Conservation (phyloP, 2,113 vertebrate species). For the Callipepla squamata region DNA sequence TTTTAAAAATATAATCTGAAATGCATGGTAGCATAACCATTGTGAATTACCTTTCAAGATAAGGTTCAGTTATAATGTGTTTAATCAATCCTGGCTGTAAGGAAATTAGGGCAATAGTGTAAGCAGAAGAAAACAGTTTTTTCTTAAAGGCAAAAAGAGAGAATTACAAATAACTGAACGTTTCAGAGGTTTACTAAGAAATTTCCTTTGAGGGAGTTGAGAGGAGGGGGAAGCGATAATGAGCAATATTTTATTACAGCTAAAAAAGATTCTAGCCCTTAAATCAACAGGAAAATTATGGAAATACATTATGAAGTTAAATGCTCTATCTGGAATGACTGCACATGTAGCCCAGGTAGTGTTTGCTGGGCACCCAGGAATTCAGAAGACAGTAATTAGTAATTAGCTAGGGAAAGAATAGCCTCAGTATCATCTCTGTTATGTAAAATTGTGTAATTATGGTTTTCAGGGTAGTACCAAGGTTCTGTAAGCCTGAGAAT, state of each 20-base stretch:
- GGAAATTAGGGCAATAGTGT: slow-evolving; percentile 32
- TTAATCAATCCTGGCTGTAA: slow-evolving; percentile 69
- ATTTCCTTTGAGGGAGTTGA: not conserved
- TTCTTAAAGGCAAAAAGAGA: slow-evolving; percentile 46
- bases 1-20: slow-evolving; percentile 64
- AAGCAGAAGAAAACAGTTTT: slow-evolving; percentile 33
- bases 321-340: not conserved
- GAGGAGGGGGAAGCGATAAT: not conserved
- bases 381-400: not conserved
- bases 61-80: slow-evolving; percentile 61
- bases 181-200: slow-evolving; percentile 12
- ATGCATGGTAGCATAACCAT: slow-evolving; percentile 42
- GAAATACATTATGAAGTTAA: not conserved
- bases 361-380: not conserved
- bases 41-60: slow-evolving; percentile 64
- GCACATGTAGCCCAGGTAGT: not conserved
- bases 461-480: not conserved
- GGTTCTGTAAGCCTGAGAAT: not conserved
- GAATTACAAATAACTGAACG: slow-evolving; percentile 15
- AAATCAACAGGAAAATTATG: not conserved
- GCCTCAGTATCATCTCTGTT: not conserved
- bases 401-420: not conserved
- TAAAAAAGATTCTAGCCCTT: not conserved
- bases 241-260: not conserved
- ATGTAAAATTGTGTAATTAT: not conserved